Evolutionary conservation across 2,113 vertebrate genomes (phyloP).

Genomic region (Pica pica): DNA sequence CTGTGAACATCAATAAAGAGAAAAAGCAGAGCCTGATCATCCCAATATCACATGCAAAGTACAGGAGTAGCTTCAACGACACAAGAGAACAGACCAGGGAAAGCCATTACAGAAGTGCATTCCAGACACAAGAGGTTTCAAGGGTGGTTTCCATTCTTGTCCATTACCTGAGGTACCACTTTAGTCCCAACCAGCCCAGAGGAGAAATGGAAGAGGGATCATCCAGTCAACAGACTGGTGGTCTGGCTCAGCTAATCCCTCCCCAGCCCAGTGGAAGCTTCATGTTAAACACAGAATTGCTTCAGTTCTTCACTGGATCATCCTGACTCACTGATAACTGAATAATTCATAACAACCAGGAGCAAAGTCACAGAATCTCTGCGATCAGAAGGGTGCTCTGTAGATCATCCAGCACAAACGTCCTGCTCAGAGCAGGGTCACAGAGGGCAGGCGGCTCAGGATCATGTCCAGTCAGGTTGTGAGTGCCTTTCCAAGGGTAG

Average conservation of each 20-base stretch:
- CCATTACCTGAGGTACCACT: neutral
- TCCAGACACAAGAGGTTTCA: neutral
- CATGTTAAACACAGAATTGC: neutral
- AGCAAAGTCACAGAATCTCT: neutral
- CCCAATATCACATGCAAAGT: neutral
- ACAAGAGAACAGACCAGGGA: neutral
- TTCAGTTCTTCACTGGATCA: neutral
- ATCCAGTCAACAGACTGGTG: neutral
- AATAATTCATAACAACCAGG: neutral
- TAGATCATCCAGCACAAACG: neutral
- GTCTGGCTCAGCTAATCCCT: neutral
- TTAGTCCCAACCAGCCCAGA: neutral
- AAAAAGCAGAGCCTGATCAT: neutral
- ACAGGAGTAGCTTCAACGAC: neutral
- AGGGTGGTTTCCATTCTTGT: neutral
- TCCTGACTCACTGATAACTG: neutral
- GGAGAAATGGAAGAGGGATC: neutral
- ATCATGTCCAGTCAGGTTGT: neutral
- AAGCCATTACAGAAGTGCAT: neutral
- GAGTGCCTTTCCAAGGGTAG: neutral
- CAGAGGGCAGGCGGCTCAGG: neutral
- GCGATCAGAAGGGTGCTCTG: neutral
- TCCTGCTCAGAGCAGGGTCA: neutral
- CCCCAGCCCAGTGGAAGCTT: neutral
- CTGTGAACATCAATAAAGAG: neutral